Base-by-base conservation (phyloP, 1,140 invertebrate genomes). In the Bombus turneri region DNA sequence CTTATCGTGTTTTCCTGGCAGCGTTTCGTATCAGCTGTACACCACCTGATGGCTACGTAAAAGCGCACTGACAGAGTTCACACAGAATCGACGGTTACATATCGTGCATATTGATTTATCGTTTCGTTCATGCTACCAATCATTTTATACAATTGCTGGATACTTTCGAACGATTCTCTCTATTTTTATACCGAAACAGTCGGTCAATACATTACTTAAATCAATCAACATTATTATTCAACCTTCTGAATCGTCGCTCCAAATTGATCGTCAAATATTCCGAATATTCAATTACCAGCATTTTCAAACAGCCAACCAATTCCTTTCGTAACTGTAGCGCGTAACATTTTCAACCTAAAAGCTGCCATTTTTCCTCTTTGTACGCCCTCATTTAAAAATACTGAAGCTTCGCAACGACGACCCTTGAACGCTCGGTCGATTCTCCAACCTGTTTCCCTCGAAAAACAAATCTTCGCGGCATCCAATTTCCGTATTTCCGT, bases 31-130 rank as follows among this genome's bases (percentile, higher is more conserved):
- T 47, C 57, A 47, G 43, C 13, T 66, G 18, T 73, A 53, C 34
- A 39, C 43, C 74, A 57, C 15, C 41, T 53, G 73, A 64, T 53
- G 25, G 43, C 62, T 22, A 41, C 28, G 62, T 66, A 77, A 83
- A 68, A 77, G 43, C 81, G 31, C n/a, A n/a, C 18, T 25, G 73
- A 76, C 81, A 66, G 2, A 28, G 3, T 53, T 66, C 73, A 31
- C 62, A 31, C 62, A 68, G 53, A 68, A 43, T 77, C 73, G 39
- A 57, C 62, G 10, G 28, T 13, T 13, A 39, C 34, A 43, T 28
- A 47, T 28, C 73, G 31, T 41, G 74, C 73, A 77, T 83, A 77
- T 83, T 77, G 81, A 83, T 83, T 37, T 57, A 41, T n/a, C 34
- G 34, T 77, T 77, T 28, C 39, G 37, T 69, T 34, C n/a, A 10